phyloP scores from a whole-genome alignment of 2,888 invertebrate genomes.

The Philereme vetulata region DNA sequence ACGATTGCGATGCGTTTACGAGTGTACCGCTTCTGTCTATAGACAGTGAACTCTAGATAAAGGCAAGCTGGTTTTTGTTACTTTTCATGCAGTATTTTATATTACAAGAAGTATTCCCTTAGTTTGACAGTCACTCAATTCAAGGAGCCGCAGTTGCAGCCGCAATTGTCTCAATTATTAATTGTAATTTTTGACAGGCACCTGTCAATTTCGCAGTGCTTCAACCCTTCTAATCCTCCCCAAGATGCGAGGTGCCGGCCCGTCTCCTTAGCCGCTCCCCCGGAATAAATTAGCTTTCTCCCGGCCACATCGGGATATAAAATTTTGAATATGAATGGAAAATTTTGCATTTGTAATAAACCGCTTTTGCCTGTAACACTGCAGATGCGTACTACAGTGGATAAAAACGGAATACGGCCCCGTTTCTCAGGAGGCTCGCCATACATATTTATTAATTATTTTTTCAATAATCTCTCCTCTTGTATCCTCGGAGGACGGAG shows the following conservation, averaged over 20 bases:
- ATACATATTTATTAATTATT: constrained; percentile 85
- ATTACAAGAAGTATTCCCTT: not conserved
- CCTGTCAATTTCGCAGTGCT: constrained; percentile 80
- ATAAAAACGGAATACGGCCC: constrained; percentile 72
- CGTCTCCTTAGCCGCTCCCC: constrained; percentile 77
- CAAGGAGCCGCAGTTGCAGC: constrained; percentile 47
- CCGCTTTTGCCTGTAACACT: constrained; percentile 82
- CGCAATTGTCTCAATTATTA: constrained; percentile 79
- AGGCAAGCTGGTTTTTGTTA: too few species aligned
- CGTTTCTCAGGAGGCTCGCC: constrained; percentile 80
- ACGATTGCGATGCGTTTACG: too few species aligned
- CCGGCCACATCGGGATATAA: constrained; percentile 89
- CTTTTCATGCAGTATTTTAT: too few species aligned
- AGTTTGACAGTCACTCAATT: constrained; percentile 1
- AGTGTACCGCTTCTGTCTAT: too few species aligned
- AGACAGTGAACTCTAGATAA: too few species aligned
- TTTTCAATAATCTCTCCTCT: constrained; percentile 83
- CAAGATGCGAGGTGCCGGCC: constrained; percentile 75
- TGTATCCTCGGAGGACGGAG: constrained; percentile 76
- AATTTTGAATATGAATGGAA: constrained; percentile 95
- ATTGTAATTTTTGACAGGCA: constrained; percentile 84
- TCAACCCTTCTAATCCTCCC: constrained; percentile 82
- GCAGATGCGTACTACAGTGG: constrained; percentile 78
- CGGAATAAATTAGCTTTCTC: constrained; percentile 91
- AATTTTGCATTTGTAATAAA: constrained; percentile 94